Evolutionary conservation across 2,888 invertebrate species (phyloP), one percentile per base, ranked within the genome.

Genomic region (Oscheius myriophilus): DNA sequence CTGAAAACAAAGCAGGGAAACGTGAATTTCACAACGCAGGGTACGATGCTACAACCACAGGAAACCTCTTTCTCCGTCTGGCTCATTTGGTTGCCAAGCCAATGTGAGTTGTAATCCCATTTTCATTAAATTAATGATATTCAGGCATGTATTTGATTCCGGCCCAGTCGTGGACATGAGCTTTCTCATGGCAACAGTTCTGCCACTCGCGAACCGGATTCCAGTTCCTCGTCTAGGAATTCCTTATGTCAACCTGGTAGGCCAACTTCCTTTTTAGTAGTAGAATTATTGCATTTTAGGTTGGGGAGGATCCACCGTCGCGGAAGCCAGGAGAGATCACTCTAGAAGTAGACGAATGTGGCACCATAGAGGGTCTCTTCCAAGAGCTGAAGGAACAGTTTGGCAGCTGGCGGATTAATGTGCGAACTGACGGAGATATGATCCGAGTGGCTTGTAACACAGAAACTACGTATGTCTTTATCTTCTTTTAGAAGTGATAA

Each of bases 21-120:
- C 51, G 39, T 18, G 64, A 64, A 51, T 73, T 69, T 54, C 71
- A 73, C 61, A 71, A 73, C 39, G 73, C 73, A 6, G 73, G 67
- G 14, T 73, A 67, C 52, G 73, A 73, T 49, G 73, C 73, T 11
- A 18, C 58, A 7, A 66, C 70, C 7, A 73, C 73, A 6, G 73
- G 73, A 12, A 49, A 65, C 11, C 53, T 73, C 7, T 73, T 73
- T 39, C 42, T 73, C 14, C 21, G 46, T 2, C 46, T 65, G 23
- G 55, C 55, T 16, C 65, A 65, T 41, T 55, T 65, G 14, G 53
- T 63, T 39, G 54, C 42, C 11, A 52, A 54, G 21, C 63, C 63
- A 39, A 63, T 63, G 63, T 63, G 43, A 63, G 63, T 54, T 26
- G 12, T 54, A 18, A 7, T n/a, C n/a, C n/a, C n/a, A n/a, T n/a